Evolutionary conservation across 2,797 vertebrate species (phyloP), one percentile per base, ranked within the genome.

Genomic region (Sebastes wilsoni): DNA sequence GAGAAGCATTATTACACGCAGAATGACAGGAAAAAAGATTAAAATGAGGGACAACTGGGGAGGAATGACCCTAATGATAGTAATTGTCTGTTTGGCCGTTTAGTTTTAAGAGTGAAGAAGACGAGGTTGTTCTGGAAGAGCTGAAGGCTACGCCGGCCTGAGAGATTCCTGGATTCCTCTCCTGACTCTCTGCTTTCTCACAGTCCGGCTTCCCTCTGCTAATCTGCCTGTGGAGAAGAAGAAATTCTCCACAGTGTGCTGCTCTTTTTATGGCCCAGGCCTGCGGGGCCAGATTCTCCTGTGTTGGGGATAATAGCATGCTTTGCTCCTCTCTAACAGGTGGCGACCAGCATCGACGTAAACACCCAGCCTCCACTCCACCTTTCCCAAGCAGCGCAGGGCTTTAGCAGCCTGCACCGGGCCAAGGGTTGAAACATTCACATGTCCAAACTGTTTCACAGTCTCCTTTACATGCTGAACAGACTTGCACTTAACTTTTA

Each of bases 211-310:
- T 82, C 59, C 69, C 76, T 75, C 80, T 72, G 62, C 77, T 77
- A 75, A 75, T 82, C 71, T 59, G 79, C 83, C 84, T 59, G 75
- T 79, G 74, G 75, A 85, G 85, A 66, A 88, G 74, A 72, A 91
- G 56, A 92, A 87, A 91, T 88, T 90, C 90, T 93, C 87, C 66
- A 67, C 70, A 72, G 71, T 76, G 75, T 87, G 70, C 85, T 80
- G 36, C 86, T 82, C 68, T 85, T 93, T 96, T 96, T 96, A 96
- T 84, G 81, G 89, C 93, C 76, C 59, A 83, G 80, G 90, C 95
- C 96, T 90, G 92, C 85, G 86, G 96, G 94, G 87, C 93, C 90
- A 94, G 94, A 95, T 95, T 96, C 95, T 94, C 94, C 86, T 84
- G 84, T 67, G 83, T 69, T 75, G 82, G 77, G 94, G 94, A 94